A percentile compares a stretch with the other conserved stretches of the same genome.
These are phyloP conservation scores for Pardalotus punctatus DNA, from an alignment of 2,113 vertebrate genomes.

Conservation along the genomic window DNA sequence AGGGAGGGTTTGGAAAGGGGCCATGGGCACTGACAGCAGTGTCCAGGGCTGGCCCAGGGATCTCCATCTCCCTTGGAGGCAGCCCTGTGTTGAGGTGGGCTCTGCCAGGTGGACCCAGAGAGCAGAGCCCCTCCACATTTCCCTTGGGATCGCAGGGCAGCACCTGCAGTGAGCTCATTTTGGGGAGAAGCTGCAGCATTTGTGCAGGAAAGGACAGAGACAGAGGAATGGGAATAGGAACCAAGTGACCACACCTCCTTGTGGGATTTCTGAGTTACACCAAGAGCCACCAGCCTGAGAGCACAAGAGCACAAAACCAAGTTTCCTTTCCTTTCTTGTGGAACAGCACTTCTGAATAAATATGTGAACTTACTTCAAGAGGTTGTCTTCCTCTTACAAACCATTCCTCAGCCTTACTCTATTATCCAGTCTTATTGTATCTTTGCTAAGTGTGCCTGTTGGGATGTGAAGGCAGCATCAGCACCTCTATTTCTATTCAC, in stretches of 20 bases:
- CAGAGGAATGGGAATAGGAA: background rate
- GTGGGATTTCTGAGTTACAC: background rate
- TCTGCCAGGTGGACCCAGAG: background rate
- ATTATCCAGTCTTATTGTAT: background rate
- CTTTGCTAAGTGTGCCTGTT: background rate
- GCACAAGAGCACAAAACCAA: background rate
- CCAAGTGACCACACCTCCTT: background rate
- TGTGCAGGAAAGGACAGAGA: background rate
- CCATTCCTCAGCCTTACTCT: background rate
- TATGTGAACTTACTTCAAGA: background rate
- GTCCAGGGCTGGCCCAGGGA: background rate
- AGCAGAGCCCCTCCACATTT: background rate
- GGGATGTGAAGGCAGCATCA: background rate
- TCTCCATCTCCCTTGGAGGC: background rate
- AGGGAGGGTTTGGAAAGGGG: background rate
- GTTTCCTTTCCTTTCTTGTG: background rate
- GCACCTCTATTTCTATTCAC: background rate
- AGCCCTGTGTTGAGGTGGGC: background rate
- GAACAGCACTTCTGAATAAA: background rate
- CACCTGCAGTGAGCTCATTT: background rate
- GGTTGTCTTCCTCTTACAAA: background rate
- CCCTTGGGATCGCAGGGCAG: fast-evolving
- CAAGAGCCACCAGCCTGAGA: background rate
- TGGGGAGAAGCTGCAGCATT: background rate
- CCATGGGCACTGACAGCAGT: background rate